Conservation (phyloP, 2,797 vertebrate species). For the Natrix natrix region DNA sequence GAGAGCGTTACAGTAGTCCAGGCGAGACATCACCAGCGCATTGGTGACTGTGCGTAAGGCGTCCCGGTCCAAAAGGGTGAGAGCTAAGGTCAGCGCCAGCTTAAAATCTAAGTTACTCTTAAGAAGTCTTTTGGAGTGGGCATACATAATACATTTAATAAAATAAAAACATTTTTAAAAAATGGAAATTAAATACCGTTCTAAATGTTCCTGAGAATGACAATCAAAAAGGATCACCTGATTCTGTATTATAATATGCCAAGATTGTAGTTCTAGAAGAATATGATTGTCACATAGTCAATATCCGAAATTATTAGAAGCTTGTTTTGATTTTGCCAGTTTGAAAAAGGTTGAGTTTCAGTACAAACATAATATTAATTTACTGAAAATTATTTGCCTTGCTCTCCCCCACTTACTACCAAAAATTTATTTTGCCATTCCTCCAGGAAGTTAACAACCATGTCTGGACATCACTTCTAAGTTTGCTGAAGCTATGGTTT, state of each 20-base stretch:
- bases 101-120: background rate
- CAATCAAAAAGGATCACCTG: background rate
- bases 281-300: background rate
- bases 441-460: background rate
- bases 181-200: background rate
- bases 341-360: background rate
- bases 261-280: background rate
- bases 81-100: background rate
- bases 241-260: background rate
- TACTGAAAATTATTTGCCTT: background rate
- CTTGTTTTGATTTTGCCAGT: background rate
- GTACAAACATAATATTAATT: background rate
- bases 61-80: too few species aligned
- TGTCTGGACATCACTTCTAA: background rate
- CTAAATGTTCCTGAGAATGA: background rate
- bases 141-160: background rate
- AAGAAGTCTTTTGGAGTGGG: background rate
- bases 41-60: too few species aligned
- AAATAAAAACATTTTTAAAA: background rate
- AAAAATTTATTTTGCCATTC: background rate
- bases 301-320: background rate
- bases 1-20: too few species aligned
- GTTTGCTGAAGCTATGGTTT: background rate
- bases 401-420: background rate
- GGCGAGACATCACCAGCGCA: too few species aligned